Evolutionary conservation across 92 coral and sea anemone genomes (phyloP), one percentile per base, ranked within the genome.

Genomic region (Phenganax stokvisi): DNA sequence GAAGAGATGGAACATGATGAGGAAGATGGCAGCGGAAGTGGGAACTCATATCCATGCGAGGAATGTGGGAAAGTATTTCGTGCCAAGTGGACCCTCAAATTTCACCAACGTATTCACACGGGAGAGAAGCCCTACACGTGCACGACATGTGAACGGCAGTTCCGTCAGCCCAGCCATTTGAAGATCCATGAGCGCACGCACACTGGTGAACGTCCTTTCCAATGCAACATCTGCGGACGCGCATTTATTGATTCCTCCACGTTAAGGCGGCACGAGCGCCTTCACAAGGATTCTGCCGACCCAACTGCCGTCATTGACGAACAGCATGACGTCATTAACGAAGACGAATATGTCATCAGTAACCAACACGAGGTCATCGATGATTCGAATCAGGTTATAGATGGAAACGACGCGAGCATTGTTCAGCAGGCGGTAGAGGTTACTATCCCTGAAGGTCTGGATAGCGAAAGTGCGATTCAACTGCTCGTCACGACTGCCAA

Each of bases 81-180:
- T 60, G 83, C 83, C 65, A 79, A 79, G 54, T 79, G 83, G 83
- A 79, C 83, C 28, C 83, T 79, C 10, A 79, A 51, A 25, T 79
- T 61, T 60, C 83, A 79, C 51, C 74, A 79, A 25, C 83, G 83
- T 1, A 64, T 79, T 10, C 83, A 79, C 61, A 63, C 74, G 4
- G 83, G 83, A 51, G 83, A 79, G 54, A 79, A 79, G 17, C 83
- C 83, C 16, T 65, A 79, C 83, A 79, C 74, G 58, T 79, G 83
- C 62, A n/a, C 69, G 63, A 79, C 83, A 79, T 79, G 83, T 79
- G 83, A 79, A 62, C 73, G 83, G 65, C 83, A 79, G 61, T 79
- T 79, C 74, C 83, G 83, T 29, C 83, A 79, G 20, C 57, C 83
- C 12, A 64, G 83, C 69, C 83, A 79, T 51, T 51, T 79, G 15